Conservation (phyloP, 2,113 vertebrate species). For the Ariopsis seemanni region DNA sequence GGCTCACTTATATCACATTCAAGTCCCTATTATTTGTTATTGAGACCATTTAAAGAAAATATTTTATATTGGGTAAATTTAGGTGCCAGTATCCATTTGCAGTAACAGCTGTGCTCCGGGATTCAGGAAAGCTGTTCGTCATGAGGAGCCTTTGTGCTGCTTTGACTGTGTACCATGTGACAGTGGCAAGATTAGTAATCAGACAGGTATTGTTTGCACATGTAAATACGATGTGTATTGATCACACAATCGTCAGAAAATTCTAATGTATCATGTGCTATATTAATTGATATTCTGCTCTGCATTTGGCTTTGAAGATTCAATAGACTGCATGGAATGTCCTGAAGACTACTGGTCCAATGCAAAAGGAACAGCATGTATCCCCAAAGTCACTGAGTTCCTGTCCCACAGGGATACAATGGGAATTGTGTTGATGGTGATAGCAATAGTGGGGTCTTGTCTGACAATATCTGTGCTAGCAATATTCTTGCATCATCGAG, state of each 20-base stretch:
- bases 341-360: conserved; percentile 59
- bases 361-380: conserved; percentile 47
- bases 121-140: conserved; percentile 73
- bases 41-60: neutral
- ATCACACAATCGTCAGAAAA: too few species aligned
- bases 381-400: conserved; percentile 55
- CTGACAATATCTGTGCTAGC: conserved; percentile 48
- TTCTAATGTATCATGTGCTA: too few species aligned
- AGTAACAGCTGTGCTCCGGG: conserved; percentile 73
- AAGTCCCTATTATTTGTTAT: neutral
- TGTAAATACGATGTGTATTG: neutral
- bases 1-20: neutral
- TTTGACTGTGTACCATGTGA: conserved; percentile 80
- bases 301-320: conserved; percentile 40
- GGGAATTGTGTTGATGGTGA: conserved; percentile 53
- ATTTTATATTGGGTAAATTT: neutral
- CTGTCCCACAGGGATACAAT: conserved; percentile 58
- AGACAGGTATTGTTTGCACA: conserved; percentile 66
- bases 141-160: conserved; percentile 75
- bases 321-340: conserved; percentile 55
- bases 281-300: too few species aligned
- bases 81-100: conserved; percentile 74
- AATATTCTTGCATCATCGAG: conserved; percentile 53
- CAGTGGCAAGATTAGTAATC: conserved; percentile 75
- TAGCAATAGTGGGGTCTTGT: conserved; percentile 54